Base-by-base conservation (phyloP, 2,797 vertebrate species). In the Spea hammondii region DNA sequence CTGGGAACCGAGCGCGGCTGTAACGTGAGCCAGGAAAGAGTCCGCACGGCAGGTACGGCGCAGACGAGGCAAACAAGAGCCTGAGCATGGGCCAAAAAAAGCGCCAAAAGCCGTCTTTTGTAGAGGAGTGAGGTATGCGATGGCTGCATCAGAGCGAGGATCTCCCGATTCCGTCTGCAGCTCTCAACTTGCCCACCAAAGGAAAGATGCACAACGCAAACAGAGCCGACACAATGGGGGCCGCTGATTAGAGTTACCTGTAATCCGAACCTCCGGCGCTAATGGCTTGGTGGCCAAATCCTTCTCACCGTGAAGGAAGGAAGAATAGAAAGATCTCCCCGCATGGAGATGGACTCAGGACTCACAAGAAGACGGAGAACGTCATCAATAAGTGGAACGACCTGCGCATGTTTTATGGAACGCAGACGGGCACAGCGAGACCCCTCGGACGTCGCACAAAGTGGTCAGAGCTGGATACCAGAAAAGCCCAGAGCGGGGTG, bases 1-100 rank as follows among this genome's bases (percentile, higher is more conserved):
- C 78, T 80, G 78, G 78, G 78, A 80, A 80, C 72, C 12, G n/a
- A 80, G 66, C 8, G 55, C 48, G 12, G 11, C 17, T 62, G 78
- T 69, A 79, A 79, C 54, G 54, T 67, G 78, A 79, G 78, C 70
- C 76, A 78, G 65, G 51, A 72, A 68, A 50, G 6, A 59, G 71
- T 79, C 77, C n/a, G 17, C 70, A 13, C 12, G 65, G 71, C 65
- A 79, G 78, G 72, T 74, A 55, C 32, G 10, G 65, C 70, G 55
- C 65, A 68, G 78, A 62, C 71, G 50, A 50, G 50, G 45, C 51
- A 67, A 46, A 54, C 32, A 47, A 54, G 64, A 44, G 13, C 11
- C 64, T 32, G 51, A 51, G 13, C 53, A 72, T 44, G 54, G 49
- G 70, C 32, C 4, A 44, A 32, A 32, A 4, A 44, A 12, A 4